Evolutionary conservation across 2,113 vertebrate genomes (phyloP).

Genomic region (Dromiciops gliroides): DNA sequence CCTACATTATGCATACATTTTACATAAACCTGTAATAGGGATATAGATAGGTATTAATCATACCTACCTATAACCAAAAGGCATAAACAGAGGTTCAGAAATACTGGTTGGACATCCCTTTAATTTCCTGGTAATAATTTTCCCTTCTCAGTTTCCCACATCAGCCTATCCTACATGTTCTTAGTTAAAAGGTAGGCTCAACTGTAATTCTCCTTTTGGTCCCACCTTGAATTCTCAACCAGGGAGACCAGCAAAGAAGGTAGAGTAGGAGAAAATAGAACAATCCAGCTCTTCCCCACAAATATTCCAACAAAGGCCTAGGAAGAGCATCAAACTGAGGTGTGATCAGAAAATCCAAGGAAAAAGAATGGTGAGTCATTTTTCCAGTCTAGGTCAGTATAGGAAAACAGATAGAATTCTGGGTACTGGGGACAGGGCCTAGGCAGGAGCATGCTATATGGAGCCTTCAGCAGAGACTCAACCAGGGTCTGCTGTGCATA

Average conservation of each 20-base stretch:
- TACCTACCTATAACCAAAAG: slow-evolving; percentile 58
- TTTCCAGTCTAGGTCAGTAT: not conserved
- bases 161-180: slow-evolving; percentile 3
- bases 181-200: not conserved
- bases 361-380: not conserved
- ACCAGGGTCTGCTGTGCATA: not conserved
- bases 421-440: not conserved
- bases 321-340: not conserved
- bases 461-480: not conserved
- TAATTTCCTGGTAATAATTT: slow-evolving; percentile 11
- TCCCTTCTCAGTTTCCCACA: slow-evolving; percentile 19
- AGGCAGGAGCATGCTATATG: not conserved
- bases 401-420: not conserved
- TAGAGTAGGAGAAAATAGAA: not conserved
- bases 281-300: not conserved
- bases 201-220: not conserved
- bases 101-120: slow-evolving; percentile 38
- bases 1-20: slow-evolving; percentile 42
- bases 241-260: not conserved
- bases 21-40: slow-evolving; percentile 64
- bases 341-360: not conserved
- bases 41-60: slow-evolving; percentile 63
- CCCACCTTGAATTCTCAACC: not conserved
- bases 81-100: slow-evolving; percentile 38
- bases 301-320: not conserved